A percentile compares a stretch with the other conserved stretches of the same genome.
Conservation (phyloP, 2,888 invertebrate genomes). For the Laspeyria flexula region DNA sequence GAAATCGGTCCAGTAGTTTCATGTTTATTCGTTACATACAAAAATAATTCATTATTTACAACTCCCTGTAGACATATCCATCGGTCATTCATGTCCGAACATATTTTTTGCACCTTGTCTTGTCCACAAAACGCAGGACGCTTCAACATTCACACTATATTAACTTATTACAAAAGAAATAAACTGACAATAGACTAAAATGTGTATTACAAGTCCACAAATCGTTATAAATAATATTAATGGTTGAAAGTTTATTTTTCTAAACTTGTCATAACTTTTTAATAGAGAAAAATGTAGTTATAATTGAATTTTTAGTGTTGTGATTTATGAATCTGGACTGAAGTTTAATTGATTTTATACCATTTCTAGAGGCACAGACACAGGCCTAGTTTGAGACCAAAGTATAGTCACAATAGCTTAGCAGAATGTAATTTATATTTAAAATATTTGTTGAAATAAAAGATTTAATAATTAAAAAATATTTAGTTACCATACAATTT, state of each 20-base stretch:
- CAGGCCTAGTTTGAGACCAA: background rate
- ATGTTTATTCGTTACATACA: no score
- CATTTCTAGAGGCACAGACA: background rate
- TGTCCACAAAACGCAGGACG: conserved; percentile 58
- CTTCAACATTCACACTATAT: conserved; percentile 62
- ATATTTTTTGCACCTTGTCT: conserved; percentile 72
- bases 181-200: conserved; percentile 47
- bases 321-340: background rate
- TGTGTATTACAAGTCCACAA: conserved; percentile 48
- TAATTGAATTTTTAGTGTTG: background rate
- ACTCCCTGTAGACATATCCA: conserved; percentile 56
- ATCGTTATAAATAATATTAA: conserved; percentile 46
- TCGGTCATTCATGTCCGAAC: conserved; percentile 73
- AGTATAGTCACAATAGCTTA: background rate
- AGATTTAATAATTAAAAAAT: no score
- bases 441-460: no score
- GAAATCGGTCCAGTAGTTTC: no score
- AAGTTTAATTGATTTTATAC: background rate
- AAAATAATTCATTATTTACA: no score
- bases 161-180: conserved; percentile 69
- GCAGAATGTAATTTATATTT: no score
- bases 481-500: no score
- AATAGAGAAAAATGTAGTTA: conserved; percentile 36
- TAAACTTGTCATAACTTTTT: conserved; percentile 31
- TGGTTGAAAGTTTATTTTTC: conserved; percentile 36